Evolutionary conservation across 1,140 invertebrate species (phyloP), one percentile per base, ranked within the genome.

Genomic region (Liolophura sinensis): DNA sequence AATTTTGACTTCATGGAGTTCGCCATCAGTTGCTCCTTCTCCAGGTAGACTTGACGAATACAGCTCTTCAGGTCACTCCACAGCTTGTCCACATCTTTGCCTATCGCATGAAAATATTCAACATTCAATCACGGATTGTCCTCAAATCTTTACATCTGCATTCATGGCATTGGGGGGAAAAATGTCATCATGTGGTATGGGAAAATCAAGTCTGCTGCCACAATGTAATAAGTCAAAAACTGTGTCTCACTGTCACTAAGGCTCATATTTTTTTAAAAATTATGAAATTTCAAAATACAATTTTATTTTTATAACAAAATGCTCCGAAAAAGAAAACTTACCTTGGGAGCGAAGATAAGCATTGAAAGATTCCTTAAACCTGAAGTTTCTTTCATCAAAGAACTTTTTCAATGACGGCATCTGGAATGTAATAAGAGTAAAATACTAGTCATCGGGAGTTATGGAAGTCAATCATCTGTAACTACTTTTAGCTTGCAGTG

Each of bases 331-430:
- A 14, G 16, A 56, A 60, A 6, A 67, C n/a, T 72, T 82, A 83
- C 87, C 87, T 77, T 88, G 86, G 18, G 87, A 87, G 56, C 85
- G 85, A 0, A 94, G 84, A 76, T 95, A 93, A 0, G 91, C 89
- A 78, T 96, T 92, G 62, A 98, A 92, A 0, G 93, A 89, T 55
- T 92, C 90, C 77, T 92, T 93, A 92, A 96, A 96, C 18, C 91
- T 90, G 71, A 91, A 92, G 11, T 92, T 91, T 54, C 93, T 84
- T 12, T 90, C 87, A 0, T 87, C 88, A 82, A 93, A 96, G 68
- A 91, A 91, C 69, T 90, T 89, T 56, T 89, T 87, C 20, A 98
- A 84, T 0, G 92, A 93, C 0, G 94, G 92, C 6, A 97, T 84
- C 82, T 85, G 63, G 27, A 78, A 70, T 22, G 46, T 58, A 61